Evolutionary conservation across 1,140 invertebrate genomes (phyloP).

Genomic region (Vollenhovia emeryi): DNA sequence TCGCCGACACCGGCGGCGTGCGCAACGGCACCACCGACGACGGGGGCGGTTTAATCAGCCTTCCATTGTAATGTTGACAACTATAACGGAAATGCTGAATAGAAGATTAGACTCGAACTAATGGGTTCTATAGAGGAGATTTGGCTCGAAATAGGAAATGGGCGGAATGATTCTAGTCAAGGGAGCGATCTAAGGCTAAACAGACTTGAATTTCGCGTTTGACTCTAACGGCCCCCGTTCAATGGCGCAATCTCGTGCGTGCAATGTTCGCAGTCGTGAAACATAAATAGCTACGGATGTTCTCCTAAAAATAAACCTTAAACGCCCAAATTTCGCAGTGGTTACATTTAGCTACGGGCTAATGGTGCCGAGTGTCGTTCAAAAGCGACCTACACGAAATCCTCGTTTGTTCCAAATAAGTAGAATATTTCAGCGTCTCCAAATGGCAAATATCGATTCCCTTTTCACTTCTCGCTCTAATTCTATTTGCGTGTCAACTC

Average conservation of each 20-base stretch:
- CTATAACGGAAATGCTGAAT: constrained; percentile 74
- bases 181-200: constrained; percentile 64
- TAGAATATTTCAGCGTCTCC: background rate
- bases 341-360: background rate
- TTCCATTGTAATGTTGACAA: constrained; percentile 70
- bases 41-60: constrained; percentile 70
- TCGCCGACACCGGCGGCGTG: constrained; percentile 25
- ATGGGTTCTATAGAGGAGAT: constrained; percentile 58
- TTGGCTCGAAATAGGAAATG: constrained; percentile 57
- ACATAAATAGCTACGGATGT: background rate
- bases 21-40: constrained; percentile 32
- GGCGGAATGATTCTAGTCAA: constrained; percentile 40
- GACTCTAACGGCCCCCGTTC: constrained; percentile 38
- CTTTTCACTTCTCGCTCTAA: background rate
- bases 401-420: background rate
- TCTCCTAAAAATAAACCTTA: background rate
- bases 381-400: background rate
- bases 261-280: background rate
- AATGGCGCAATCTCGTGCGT: constrained; percentile 23
- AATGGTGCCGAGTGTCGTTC: background rate
- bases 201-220: constrained; percentile 65
- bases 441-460: background rate
- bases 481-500: background rate
- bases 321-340: background rate
- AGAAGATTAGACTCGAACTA: constrained; percentile 75